phyloP scores from a whole-genome alignment of 2,888 invertebrate species.

The Argynnis bischoffii region DNA sequence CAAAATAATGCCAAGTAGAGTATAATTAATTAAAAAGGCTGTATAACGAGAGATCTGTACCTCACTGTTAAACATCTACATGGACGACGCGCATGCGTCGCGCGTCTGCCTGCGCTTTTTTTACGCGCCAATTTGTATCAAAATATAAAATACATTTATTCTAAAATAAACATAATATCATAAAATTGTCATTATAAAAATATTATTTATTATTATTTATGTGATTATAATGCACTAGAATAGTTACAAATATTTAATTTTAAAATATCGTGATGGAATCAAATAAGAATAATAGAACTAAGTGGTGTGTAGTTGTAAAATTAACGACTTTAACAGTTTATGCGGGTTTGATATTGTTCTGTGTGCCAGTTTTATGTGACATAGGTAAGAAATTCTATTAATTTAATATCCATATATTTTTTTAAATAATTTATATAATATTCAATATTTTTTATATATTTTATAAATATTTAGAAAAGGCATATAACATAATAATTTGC shows the following conservation, averaged over 20 bases:
- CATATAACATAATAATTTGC: too few relatives aligned
- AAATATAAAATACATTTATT: constrained; percentile 14
- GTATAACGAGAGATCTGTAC: constrained; percentile 60
- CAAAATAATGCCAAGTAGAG: constrained; percentile 18
- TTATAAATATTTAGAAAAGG: too few relatives aligned
- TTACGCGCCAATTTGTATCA: constrained; percentile 40
- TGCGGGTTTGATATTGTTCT: constrained; percentile 67
- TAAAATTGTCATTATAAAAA: neutral
- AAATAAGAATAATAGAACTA: constrained; percentile 11
- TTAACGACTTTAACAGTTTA: constrained; percentile 54
- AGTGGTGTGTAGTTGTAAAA: constrained; percentile 38
- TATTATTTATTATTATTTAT: neutral
- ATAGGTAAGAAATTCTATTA: constrained; percentile 54
- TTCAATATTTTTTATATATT: neutral
- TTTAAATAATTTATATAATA: too few relatives aligned
- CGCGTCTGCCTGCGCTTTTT: constrained; percentile 60
- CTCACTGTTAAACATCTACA: constrained; percentile 56
- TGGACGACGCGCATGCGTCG: constrained; percentile 61
- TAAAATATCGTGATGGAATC: constrained; percentile 7
- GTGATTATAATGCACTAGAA: constrained; percentile 1
- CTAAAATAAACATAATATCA: neutral
- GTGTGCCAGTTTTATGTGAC: constrained; percentile 62
- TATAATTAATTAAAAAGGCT: constrained; percentile 51
- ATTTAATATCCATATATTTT: neutral
- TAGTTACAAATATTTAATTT: constrained; percentile 2